A percentile compares a stretch with the other conserved stretches of the same genome.
These are phyloP conservation scores for Ecliptopera silaceata DNA, from an alignment of 2,888 invertebrate genomes.

Conservation along the genomic window DNA sequence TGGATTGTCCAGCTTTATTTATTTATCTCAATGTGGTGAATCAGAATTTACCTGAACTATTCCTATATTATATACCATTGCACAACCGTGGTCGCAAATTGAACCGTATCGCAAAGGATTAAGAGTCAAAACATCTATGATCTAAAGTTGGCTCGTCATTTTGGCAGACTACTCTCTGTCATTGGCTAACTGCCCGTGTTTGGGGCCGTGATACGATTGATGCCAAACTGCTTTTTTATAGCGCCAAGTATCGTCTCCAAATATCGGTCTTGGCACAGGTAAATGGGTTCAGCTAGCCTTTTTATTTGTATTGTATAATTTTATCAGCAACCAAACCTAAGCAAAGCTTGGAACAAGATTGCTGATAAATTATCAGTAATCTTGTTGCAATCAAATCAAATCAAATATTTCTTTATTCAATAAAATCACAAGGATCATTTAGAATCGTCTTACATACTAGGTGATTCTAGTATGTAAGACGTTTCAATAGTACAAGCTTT, in stretches of 20 bases:
- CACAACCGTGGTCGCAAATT: neutral
- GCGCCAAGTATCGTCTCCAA: conserved; percentile 36
- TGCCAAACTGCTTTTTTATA: conserved; percentile 55
- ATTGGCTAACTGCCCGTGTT: conserved; percentile 48
- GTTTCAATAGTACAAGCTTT: neutral
- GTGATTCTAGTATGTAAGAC: no score
- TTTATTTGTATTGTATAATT: neutral
- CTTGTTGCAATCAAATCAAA: no score
- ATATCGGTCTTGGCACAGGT: conserved; percentile 23
- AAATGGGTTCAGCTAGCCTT: neutral
- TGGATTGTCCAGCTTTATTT: no score
- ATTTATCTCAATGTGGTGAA: no score
- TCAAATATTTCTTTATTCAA: no score
- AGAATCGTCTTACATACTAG: no score
- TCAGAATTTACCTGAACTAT: no score
- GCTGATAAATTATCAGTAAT: no score
- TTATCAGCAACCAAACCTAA: neutral
- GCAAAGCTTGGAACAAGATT: no score
- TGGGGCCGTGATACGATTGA: conserved; percentile 48
- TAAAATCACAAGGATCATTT: no score
- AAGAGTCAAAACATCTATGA: neutral
- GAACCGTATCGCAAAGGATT: neutral
- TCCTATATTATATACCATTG: no score
- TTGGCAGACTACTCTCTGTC: neutral
- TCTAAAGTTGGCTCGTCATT: neutral